Conservation (phyloP, 2,797 vertebrate genomes). For the Myotis myotis region DNA sequence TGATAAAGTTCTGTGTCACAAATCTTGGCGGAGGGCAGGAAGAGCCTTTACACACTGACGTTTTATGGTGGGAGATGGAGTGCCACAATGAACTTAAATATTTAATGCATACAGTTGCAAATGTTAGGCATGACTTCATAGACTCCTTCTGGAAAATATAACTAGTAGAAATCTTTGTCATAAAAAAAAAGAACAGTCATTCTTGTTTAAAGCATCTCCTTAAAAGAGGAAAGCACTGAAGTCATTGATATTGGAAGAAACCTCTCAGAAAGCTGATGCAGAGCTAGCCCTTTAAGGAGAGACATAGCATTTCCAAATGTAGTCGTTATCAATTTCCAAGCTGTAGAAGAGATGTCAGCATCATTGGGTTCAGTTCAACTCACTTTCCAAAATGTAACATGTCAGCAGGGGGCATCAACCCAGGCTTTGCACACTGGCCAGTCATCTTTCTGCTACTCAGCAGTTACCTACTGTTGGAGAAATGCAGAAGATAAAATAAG, state of each 20-base stretch:
- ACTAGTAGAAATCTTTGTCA: not conserved
- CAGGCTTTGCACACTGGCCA: not conserved
- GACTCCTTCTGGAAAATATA: not conserved
- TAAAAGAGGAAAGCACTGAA: not conserved
- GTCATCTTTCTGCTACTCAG: not conserved
- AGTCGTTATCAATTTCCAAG: not conserved
- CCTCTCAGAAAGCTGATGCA: not conserved
- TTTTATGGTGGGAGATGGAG: not conserved
- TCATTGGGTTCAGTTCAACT: not conserved
- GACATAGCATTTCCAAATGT: not conserved
- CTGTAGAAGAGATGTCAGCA: not conserved
- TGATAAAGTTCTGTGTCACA: not conserved
- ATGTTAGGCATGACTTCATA: not conserved
- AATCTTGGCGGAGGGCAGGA: not conserved
- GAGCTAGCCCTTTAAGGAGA: not conserved
- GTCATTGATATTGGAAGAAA: not conserved
- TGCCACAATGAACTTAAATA: conserved; percentile 6
- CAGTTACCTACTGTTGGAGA: not conserved
- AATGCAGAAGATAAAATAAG: not conserved
- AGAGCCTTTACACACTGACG: not conserved
- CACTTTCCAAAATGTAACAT: not conserved
- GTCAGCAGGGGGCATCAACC: not conserved
- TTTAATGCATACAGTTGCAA: not conserved
- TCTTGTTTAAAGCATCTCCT: not conserved
- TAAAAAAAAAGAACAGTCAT: conserved; percentile 25